Evolutionary conservation across 1,140 invertebrate genomes (phyloP).

Genomic region (Sitodiplosis mosellana): DNA sequence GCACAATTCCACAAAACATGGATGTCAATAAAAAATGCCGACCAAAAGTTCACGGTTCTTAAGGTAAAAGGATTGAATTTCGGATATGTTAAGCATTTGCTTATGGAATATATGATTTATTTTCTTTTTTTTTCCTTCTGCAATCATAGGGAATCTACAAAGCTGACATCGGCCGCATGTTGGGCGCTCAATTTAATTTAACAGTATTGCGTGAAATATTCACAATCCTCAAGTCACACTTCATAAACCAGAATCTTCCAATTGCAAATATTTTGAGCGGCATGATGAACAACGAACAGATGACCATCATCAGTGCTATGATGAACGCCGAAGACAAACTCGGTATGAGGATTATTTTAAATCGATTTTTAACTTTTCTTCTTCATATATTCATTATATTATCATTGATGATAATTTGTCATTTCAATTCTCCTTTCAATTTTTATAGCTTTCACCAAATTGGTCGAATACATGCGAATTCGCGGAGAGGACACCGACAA

Average conservation of each 20-base stretch:
- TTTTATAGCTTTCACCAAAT: too few relatives aligned
- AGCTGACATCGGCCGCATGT: slow-evolving; percentile 13
- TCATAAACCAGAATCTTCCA: slow-evolving; percentile 16
- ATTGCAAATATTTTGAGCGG: slow-evolving; percentile 13
- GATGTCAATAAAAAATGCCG: slow-evolving; percentile 14
- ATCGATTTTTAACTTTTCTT: too few relatives aligned
- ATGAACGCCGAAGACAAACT: slow-evolving; percentile 16
- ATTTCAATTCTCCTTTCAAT: too few relatives aligned
- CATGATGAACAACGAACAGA: slow-evolving; percentile 16
- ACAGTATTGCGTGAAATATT: slow-evolving; percentile 16
- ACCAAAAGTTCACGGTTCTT: slow-evolving; percentile 17
- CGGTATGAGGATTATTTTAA: neutral
- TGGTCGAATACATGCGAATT: too few relatives aligned
- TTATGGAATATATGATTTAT: neutral
- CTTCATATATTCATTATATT: too few relatives aligned
- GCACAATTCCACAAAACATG: slow-evolving; percentile 22
- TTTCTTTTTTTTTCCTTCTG: neutral
- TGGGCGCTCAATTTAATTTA: slow-evolving; percentile 19
- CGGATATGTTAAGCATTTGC: neutral
- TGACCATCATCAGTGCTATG: slow-evolving; percentile 15
- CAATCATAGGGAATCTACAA: slow-evolving; percentile 15
- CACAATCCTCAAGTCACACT: slow-evolving; percentile 14
- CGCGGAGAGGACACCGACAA: too few relatives aligned
- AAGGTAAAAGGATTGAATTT: slow-evolving; percentile 4
- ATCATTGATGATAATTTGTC: too few relatives aligned